These are phyloP conservation scores for Turnix velox DNA, from an alignment of 2,113 vertebrate species.

Conservation along the genomic window DNA sequence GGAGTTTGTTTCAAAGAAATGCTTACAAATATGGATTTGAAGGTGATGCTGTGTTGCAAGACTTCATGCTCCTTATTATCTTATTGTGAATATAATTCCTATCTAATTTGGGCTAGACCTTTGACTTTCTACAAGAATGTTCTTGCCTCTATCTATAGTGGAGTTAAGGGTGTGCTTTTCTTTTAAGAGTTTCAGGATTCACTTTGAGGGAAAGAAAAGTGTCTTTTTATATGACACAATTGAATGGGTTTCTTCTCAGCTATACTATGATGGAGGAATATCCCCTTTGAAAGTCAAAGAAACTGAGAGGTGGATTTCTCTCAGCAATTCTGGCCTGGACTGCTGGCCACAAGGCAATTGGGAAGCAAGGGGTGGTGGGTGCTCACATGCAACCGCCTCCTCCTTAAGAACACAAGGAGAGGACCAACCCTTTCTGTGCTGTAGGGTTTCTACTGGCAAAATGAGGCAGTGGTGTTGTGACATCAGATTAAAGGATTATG, in stretches of 20 bases:
- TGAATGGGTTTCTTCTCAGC: not conserved
- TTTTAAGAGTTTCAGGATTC: not conserved
- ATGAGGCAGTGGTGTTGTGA: not conserved
- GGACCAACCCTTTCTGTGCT: not conserved
- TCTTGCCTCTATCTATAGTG: not conserved
- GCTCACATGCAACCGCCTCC: not conserved
- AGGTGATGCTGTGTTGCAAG: not conserved
- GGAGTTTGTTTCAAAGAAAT: not conserved
- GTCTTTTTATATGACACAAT: not conserved
- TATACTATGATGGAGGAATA: not conserved
- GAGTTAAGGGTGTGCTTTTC: not conserved
- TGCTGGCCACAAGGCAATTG: not conserved
- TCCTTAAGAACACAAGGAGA: not conserved
- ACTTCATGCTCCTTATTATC: not conserved
- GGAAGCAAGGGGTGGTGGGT: not conserved
- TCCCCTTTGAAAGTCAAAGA: not conserved
- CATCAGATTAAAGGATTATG: slow-evolving; percentile 19
- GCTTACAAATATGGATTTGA: not conserved
- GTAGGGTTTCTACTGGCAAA: not conserved
- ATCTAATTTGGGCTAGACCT: not conserved
- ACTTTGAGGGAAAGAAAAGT: not conserved
- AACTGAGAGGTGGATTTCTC: not conserved
- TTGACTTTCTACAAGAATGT: not conserved
- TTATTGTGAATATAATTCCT: not conserved
- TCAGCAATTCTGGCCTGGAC: not conserved